Conservation (phyloP, 2,888 invertebrate genomes). For the Seladonia tumulorum region DNA sequence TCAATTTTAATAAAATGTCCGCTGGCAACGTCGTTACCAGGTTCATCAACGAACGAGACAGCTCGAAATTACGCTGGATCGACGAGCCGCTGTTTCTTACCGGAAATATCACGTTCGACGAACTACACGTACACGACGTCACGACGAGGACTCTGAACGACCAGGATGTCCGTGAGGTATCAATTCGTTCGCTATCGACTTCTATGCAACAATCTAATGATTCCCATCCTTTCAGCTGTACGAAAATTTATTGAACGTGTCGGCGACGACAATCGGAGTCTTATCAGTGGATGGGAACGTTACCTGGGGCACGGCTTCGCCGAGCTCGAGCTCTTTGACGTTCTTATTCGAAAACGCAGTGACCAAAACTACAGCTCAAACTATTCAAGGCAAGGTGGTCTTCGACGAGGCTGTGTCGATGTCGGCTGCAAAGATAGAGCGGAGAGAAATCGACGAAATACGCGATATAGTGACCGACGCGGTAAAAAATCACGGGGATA, state of each 20-base stretch:
- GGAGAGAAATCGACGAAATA: conserved; percentile 56
- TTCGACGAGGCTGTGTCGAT: conserved; percentile 59
- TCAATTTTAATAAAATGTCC: conserved; percentile 62
- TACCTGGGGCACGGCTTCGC: conserved; percentile 66
- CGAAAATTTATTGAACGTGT: conserved; percentile 57
- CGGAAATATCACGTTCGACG: conserved; percentile 71
- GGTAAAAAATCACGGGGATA: conserved; percentile 53
- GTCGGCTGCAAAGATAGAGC: conserved; percentile 23
- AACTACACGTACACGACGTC: conserved; percentile 69
- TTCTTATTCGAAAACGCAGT: conserved; percentile 73
- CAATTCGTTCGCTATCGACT: too few relatives aligned
- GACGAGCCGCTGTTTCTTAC: conserved; percentile 69
- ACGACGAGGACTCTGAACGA: conserved; percentile 69
- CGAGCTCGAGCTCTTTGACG: conserved; percentile 59
- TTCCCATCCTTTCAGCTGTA: conserved; percentile 66
- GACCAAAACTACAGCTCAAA: conserved; percentile 70
- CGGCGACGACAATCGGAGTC: conserved; percentile 48
- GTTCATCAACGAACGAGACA: conserved; percentile 68
- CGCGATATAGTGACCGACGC: conserved; percentile 68
- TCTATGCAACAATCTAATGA: not conserved
- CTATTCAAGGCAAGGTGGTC: conserved; percentile 60
- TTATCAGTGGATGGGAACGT: conserved; percentile 72
- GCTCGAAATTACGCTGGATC: conserved; percentile 67
- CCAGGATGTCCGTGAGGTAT: conserved; percentile 68
- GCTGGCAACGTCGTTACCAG: conserved; percentile 59